Evolutionary conservation across 2,797 vertebrate genomes (phyloP), one percentile per base, ranked within the genome.

Genomic region (Hafferia zeledoni): DNA sequence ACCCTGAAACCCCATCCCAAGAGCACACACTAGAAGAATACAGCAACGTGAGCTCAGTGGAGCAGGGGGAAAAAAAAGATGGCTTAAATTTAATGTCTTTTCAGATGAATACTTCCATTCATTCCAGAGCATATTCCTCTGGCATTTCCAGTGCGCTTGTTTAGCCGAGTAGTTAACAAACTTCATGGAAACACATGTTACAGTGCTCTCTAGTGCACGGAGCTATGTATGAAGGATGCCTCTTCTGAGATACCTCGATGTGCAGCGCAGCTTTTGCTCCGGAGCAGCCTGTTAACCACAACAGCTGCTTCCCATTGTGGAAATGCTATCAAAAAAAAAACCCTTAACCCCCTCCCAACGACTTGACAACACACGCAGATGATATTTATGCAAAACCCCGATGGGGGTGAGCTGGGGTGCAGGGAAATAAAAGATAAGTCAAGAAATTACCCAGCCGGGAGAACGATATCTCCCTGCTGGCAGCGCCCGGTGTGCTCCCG

Each of bases 181-280:
- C 75, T 85, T 68, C 74, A 75, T 59, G 10, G 79, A 94, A 87
- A 92, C 80, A 75, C 61, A 72, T 47, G 72, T 83, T 83, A 74
- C 52, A 61, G 60, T 85, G 82, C 91, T 94, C 53, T 60, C 87
- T 67, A 75, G 91, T 92, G 93, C 90, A 89, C 59, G 1, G 79
- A 91, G 71, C 91, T 94, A 65, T 80, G 85, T 94, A 89, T 78
- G 85, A 94, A 96, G 77, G 95, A 84, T 83, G 83, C 57, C 83
- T 81, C 90, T 95, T 94, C 43, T 44, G 75, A 91, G 87, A 92
- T 46, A 83, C 13, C 59, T 76, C 30, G 3, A 76, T 65, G 60
- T 19, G 57, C 43, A 37, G 89, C 0, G 3, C 77, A 50, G n/a
- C 53, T 95, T 59, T 94, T 47, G 81, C 95, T 96, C 83, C 2